Evolutionary conservation across 2,113 vertebrate genomes (phyloP), one percentile per base, ranked within the genome.

Genomic region (Dipodomys ordii): DNA sequence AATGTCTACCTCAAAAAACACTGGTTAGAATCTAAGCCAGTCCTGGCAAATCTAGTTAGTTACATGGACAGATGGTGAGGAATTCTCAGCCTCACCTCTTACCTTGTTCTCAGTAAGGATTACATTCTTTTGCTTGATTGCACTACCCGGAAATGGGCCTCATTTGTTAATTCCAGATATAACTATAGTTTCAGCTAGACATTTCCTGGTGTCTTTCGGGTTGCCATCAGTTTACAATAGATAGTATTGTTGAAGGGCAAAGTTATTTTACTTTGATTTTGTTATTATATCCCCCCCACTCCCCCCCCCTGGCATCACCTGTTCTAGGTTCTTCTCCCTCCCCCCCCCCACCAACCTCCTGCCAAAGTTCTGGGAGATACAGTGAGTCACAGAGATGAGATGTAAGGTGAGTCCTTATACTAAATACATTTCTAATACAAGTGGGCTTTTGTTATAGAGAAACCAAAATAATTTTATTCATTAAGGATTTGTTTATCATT

Each of bases 131-230:
- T 57, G n/a, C 94, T 95, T 94, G 80, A 53, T 76, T 71, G 32
- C 84, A 95, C 44, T 96, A 91, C 92, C 91, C 3, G 22, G 95
- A 98, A 97, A 97, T 69, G 89, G 88, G 96, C 91, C 92, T 98
- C 91, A 96, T 97, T 97, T 97, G 94, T 97, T 98, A 98, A 98
- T 98, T 97, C 96, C 96, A 97, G 97, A 87, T 96, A 97, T 96
- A 72, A 65, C n/a, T 67, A 72, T 87, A 74, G 96, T 96, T 97
- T 95, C 78, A 96, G 90, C 81, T 90, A 91, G 92, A 88, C 97
- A 92, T 95, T 98, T 98, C 90, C 93, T 97, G 96, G 82, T 97
- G 97, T 97, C 92, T 96, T 92, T 95, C 80, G 95, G 86, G 82
- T 93, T 98, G 95, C 95, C 94, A 96, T 83, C 90, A 94, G 81